Conservation (phyloP, 2,888 invertebrate species). For the Diarsia mendica region DNA sequence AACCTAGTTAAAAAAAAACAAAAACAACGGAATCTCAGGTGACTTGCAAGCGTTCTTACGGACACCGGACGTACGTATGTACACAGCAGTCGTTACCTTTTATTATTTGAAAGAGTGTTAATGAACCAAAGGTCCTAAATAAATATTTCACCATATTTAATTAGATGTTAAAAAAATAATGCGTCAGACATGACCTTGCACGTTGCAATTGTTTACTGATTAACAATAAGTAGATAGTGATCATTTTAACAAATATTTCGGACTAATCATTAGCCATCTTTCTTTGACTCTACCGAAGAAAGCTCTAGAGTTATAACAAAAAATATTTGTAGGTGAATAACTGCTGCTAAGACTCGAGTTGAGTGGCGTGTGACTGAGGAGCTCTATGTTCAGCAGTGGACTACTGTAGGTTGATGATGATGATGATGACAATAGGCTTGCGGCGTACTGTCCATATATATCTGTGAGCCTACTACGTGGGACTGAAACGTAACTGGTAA, state of each 20-base stretch:
- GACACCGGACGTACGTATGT: not conserved
- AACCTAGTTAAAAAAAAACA: too few species aligned
- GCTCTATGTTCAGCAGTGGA: too few species aligned
- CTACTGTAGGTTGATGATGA: too few species aligned
- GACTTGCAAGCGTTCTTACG: not conserved
- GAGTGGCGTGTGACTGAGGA: too few species aligned
- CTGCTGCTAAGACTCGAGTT: too few species aligned
- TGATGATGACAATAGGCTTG: not conserved
- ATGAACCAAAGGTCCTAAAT: not conserved
- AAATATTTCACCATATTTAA: constrained; percentile 21
- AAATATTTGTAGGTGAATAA: too few species aligned
- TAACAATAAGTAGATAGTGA: constrained; percentile 41
- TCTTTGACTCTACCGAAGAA: constrained; percentile 35
- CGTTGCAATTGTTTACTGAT: constrained; percentile 46
- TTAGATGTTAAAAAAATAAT: constrained; percentile 8
- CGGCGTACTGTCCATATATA: too few species aligned
- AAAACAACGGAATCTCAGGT: not conserved
- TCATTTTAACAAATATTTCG: constrained; percentile 20
- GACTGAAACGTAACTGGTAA: not conserved
- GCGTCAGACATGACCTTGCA: constrained; percentile 32
- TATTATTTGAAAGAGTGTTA: not conserved
- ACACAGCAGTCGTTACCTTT: not conserved
- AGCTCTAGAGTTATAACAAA: not conserved
- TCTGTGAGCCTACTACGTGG: not conserved
- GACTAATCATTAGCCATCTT: constrained; percentile 23